These are phyloP conservation scores for Eutolmus rufibarbis DNA, from an alignment of 2,888 invertebrate genomes.

Conservation along the genomic window DNA sequence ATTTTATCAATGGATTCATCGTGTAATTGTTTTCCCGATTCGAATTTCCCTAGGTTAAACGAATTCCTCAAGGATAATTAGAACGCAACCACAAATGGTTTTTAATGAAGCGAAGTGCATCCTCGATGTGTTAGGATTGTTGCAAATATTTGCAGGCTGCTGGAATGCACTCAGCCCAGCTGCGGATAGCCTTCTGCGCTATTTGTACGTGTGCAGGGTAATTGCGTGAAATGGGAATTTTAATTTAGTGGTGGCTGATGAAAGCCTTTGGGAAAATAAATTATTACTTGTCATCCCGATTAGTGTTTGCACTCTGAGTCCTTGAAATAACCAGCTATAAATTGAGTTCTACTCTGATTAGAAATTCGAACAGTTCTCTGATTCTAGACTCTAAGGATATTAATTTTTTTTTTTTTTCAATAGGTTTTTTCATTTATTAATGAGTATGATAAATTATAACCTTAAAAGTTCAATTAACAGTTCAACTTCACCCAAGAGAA, in stretches of 20 bases:
- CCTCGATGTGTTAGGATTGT: background rate
- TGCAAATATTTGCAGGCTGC: background rate
- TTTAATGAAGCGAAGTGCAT: background rate
- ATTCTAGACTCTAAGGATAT: background rate
- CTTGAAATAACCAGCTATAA: background rate
- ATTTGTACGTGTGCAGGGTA: background rate
- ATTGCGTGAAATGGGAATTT: background rate
- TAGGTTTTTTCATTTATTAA: too few species aligned
- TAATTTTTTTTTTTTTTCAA: too few species aligned
- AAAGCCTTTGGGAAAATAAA: background rate
- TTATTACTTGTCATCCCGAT: background rate
- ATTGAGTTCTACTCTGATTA: background rate
- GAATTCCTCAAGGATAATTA: background rate
- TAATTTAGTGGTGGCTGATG: background rate
- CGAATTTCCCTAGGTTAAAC: background rate
- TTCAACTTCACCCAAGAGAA: background rate
- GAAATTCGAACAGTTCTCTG: background rate
- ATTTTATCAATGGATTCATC: background rate
- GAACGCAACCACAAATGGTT: background rate
- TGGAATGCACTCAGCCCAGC: background rate
- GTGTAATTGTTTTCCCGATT: background rate
- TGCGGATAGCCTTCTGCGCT: background rate
- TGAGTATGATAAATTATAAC: background rate
- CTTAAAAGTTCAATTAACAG: background rate
- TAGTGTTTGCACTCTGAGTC: background rate